phyloP scores from a whole-genome alignment of 2,888 invertebrate genomes.

The Synanthedon formicaeformis region DNA sequence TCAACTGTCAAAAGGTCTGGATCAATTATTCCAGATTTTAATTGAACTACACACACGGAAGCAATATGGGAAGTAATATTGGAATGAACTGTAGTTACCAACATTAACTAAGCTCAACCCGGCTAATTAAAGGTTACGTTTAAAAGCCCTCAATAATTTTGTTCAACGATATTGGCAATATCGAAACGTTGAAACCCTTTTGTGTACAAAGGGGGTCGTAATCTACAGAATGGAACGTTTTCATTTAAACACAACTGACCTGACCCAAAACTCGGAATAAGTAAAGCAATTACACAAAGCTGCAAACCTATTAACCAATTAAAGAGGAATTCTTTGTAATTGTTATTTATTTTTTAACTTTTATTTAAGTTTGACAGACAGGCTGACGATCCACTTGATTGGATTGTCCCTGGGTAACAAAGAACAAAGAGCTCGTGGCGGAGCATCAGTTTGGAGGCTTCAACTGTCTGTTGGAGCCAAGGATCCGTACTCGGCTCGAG shows the following conservation, averaged over 20 bases:
- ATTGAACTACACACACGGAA: not conserved
- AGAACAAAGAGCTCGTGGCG: no score
- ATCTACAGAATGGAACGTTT: not conserved
- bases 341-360: not conserved
- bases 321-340: not conserved
- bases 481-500: no score
- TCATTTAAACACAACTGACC: not conserved
- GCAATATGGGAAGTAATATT: not conserved
- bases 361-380: no score
- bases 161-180: not conserved
- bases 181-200: not conserved
- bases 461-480: no score
- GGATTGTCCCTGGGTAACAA: no score
- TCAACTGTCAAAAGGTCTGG: not conserved
- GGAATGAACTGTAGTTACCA: not conserved
- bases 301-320: not conserved
- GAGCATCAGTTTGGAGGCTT: no score
- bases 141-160: not conserved
- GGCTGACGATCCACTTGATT: no score
- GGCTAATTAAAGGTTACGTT: not conserved
- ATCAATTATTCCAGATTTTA: not conserved
- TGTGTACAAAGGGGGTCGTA: not conserved
- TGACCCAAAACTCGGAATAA: not conserved
- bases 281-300: not conserved
- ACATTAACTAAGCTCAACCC: not conserved